These are phyloP conservation scores for Ommatoiulus sabulosus DNA, from an alignment of 2,888 invertebrate genomes.

Conservation along the genomic window DNA sequence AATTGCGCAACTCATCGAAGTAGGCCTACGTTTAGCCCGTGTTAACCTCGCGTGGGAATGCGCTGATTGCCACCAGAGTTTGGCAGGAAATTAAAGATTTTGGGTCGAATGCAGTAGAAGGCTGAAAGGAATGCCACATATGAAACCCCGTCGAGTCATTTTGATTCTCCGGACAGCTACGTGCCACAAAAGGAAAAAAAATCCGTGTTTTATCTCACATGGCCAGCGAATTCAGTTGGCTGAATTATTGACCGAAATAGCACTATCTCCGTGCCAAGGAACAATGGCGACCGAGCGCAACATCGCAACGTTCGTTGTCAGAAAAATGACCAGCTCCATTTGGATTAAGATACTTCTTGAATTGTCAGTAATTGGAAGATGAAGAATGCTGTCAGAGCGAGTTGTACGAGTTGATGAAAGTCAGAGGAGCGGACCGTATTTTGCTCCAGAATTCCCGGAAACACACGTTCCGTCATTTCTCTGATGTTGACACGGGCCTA, in stretches of 20 bases:
- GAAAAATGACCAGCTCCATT: neutral
- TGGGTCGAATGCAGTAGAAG: neutral
- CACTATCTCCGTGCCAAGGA: neutral
- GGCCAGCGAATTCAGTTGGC: neutral
- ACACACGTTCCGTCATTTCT: neutral
- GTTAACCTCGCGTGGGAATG: neutral
- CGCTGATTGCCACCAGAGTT: neutral
- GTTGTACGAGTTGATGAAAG: neutral
- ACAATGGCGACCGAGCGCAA: too few relatives aligned
- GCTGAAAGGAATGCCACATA: slow-evolving; percentile 26
- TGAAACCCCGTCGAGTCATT: neutral
- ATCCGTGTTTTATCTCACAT: neutral
- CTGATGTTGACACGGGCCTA: neutral
- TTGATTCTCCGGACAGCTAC: neutral
- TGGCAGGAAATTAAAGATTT: neutral
- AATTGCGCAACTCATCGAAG: neutral
- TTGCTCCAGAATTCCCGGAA: neutral
- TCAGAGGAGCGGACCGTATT: neutral
- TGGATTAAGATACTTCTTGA: slow-evolving; percentile 12
- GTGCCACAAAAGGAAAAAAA: neutral
- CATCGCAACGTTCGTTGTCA: too few relatives aligned
- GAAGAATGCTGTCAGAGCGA: neutral
- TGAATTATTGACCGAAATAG: slow-evolving; percentile 20
- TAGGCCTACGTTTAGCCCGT: neutral
- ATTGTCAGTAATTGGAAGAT: slow-evolving; percentile 7